Conservation (phyloP, 2,888 invertebrate genomes). For the Alcis repandata region DNA sequence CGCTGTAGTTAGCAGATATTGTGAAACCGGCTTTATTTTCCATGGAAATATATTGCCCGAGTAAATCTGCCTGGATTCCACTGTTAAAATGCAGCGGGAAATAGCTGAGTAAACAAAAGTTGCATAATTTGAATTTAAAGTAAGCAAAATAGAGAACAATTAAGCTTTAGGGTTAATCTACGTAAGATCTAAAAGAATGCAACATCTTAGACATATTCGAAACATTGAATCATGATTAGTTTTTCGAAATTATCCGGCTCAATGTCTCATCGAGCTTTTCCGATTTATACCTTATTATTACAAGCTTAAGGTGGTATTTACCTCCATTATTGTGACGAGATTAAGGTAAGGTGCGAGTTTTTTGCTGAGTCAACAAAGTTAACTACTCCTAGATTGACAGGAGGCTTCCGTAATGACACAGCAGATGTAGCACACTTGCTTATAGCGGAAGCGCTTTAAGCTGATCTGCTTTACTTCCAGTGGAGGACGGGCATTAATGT, state of each 20-base stretch:
- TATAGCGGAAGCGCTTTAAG: not conserved
- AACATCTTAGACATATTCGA: no score
- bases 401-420: not conserved
- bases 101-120: no score
- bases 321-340: not conserved
- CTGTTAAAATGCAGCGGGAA: not conserved
- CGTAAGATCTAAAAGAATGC: no score
- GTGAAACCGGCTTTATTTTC: conserved; percentile 25
- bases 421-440: not conserved
- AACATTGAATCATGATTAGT: no score
- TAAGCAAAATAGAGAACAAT: not conserved
- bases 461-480: not conserved
- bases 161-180: no score
- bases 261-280: no score
- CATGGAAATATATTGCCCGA: conserved; percentile 16
- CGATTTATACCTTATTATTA: no score
- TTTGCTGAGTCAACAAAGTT: no score
- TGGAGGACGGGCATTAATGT: not conserved
- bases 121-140: not conserved
- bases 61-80: not conserved
- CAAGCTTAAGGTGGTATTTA: no score
- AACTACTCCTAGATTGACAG: no score
- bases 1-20: conserved; percentile 39
- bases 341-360: not conserved
- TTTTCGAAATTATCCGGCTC: no score